Conservation (phyloP, 2,113 vertebrate genomes). For the Pachypanchax playfairii region DNA sequence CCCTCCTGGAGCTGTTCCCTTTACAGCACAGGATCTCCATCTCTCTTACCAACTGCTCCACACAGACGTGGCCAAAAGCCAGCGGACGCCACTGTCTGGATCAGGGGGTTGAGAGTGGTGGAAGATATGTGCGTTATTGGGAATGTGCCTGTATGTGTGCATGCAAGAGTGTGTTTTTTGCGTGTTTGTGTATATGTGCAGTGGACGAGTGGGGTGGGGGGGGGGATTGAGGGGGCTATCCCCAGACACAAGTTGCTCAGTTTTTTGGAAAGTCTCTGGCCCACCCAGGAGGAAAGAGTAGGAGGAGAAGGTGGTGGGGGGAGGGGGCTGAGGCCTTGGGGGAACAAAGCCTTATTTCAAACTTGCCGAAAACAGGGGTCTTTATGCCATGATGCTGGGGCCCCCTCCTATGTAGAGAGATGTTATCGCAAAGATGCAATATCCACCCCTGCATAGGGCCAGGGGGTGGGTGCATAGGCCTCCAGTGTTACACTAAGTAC, state of each 20-base stretch:
- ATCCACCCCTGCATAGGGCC: conserved; percentile 74
- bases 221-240: conserved; percentile 60
- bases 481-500: conserved; percentile 78
- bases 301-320: conserved; percentile 67
- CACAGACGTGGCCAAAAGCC: conserved; percentile 70
- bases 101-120: conserved; percentile 47
- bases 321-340: conserved; percentile 52
- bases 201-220: conserved; percentile 47
- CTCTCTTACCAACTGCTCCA: conserved; percentile 58
- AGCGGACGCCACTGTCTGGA: conserved; percentile 67
- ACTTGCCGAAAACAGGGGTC: conserved; percentile 79
- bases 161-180: conserved; percentile 41
- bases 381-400: conserved; percentile 77
- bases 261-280: conserved; percentile 78
- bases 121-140: conserved; percentile 39
- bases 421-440: conserved; percentile 83
- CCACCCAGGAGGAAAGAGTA: conserved; percentile 78
- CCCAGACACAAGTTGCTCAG: conserved; percentile 78
- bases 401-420: conserved; percentile 77
- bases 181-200: conserved; percentile 43
- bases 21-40: conserved; percentile 56
- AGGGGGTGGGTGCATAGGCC: conserved; percentile 67
- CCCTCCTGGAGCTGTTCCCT: conserved; percentile 59
- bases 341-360: conserved; percentile 82
- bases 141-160: conserved; percentile 16